phyloP scores from a whole-genome alignment of 2,888 invertebrate genomes.

The Antitype chi region DNA sequence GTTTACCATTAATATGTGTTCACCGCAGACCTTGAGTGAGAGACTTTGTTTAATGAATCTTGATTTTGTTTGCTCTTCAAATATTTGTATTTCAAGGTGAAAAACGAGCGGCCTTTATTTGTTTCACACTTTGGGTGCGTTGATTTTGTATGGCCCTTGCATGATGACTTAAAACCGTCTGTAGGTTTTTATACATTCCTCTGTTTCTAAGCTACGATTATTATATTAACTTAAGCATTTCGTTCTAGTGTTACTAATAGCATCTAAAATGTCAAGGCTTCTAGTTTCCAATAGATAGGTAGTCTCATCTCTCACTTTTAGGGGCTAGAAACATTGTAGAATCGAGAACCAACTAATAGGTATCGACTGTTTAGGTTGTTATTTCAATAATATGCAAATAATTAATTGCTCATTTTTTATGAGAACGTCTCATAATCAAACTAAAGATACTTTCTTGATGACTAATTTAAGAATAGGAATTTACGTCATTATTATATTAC shows the following conservation, averaged over 20 bases:
- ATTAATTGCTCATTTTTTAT: neutral
- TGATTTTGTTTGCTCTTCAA: conserved; percentile 42
- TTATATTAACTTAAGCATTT: conserved; percentile 25
- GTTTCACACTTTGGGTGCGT: conserved; percentile 27
- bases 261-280: conserved; percentile 46
- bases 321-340: neutral
- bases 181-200: neutral
- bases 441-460: neutral
- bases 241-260: neutral
- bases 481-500: neutral
- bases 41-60: conserved; percentile 45
- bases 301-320: neutral
- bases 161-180: neutral
- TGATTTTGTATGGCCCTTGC: conserved; percentile 2
- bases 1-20: conserved; percentile 24
- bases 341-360: neutral
- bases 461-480: conserved; percentile 15
- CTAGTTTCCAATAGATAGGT: conserved; percentile 5
- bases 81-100: conserved; percentile 53
- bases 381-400: neutral
- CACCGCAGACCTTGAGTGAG: conserved; percentile 57
- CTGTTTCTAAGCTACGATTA: neutral
- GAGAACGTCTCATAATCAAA: neutral
- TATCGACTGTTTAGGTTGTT: neutral
- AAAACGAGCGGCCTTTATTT: conserved; percentile 30